These are phyloP conservation scores for Heliconius congener DNA, from an alignment of 1,140 invertebrate genomes.

Conservation along the genomic window DNA sequence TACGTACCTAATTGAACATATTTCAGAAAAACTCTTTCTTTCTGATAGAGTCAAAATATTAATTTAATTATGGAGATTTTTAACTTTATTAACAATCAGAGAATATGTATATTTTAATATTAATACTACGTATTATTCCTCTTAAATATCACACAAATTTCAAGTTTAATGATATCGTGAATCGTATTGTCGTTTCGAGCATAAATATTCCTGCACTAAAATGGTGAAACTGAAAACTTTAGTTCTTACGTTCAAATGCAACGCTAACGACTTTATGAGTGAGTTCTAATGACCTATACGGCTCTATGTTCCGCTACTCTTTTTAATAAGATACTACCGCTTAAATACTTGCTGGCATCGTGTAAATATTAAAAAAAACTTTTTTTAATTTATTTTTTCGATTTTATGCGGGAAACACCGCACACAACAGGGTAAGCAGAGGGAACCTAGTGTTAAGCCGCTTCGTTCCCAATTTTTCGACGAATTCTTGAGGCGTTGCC, in stretches of 20 bases:
- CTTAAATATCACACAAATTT: not conserved
- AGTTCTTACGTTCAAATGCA: conserved; percentile 35
- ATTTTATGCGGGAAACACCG: no score
- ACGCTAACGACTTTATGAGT: conserved; percentile 39
- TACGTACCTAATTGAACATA: no score
- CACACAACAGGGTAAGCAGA: no score
- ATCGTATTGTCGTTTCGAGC: conserved; percentile 30
- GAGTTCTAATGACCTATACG: conserved; percentile 38
- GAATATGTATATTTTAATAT: not conserved
- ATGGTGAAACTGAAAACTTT: conserved; percentile 30
- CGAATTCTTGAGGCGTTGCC: no score
- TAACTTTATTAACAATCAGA: no score
- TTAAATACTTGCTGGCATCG: conserved; percentile 28
- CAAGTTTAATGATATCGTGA: conserved; percentile 14
- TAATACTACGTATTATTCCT: not conserved
- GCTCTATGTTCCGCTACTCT: conserved; percentile 32
- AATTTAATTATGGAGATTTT: no score
- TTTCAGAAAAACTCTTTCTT: no score
- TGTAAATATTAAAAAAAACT: not conserved
- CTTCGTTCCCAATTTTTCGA: no score
- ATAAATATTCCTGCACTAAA: conserved; percentile 32
- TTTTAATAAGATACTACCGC: conserved; percentile 24
- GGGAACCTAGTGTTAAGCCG: no score
- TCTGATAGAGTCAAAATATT: no score
- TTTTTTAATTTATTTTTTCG: no score